Evolutionary conservation across 2,797 vertebrate genomes (phyloP).

Genomic region (Cryptoprocta ferox): DNA sequence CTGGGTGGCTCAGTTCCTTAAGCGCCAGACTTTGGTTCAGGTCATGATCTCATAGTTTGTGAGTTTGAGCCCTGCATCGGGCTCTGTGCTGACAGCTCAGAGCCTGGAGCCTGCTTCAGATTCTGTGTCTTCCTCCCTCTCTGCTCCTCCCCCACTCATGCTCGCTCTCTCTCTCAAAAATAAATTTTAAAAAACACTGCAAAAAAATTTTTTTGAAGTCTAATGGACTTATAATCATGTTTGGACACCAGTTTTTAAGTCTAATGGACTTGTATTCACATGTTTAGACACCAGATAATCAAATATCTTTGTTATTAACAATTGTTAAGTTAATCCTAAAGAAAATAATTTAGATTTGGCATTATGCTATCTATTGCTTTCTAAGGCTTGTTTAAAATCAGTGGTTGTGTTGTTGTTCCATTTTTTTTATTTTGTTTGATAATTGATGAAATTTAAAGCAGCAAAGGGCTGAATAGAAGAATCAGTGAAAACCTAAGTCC

Average conservation of each 20-base stretch:
- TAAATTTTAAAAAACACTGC: too few relatives aligned
- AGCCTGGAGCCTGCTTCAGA: too few relatives aligned
- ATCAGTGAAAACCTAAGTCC: neutral
- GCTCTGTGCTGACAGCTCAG: too few relatives aligned
- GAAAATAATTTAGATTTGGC: neutral
- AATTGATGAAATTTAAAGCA: slow-evolving; percentile 35
- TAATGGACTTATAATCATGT: neutral
- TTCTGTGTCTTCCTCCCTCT: too few relatives aligned
- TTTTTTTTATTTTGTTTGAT: neutral
- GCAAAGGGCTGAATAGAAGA: neutral
- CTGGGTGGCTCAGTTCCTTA: too few relatives aligned
- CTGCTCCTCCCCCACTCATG: too few relatives aligned
- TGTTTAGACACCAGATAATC: neutral
- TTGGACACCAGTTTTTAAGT: neutral
- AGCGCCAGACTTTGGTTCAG: too few relatives aligned
- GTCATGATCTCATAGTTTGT: too few relatives aligned
- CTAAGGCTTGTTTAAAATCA: neutral
- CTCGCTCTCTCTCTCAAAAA: too few relatives aligned
- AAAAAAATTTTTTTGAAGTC: neutral
- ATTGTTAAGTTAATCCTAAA: neutral
- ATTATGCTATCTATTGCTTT: neutral
- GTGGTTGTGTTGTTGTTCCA: neutral
- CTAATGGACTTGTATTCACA: neutral
- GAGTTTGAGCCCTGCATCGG: too few relatives aligned
- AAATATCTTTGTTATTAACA: neutral